Conservation (phyloP, 2,888 invertebrate genomes). For the Cacoxenus indagator region DNA sequence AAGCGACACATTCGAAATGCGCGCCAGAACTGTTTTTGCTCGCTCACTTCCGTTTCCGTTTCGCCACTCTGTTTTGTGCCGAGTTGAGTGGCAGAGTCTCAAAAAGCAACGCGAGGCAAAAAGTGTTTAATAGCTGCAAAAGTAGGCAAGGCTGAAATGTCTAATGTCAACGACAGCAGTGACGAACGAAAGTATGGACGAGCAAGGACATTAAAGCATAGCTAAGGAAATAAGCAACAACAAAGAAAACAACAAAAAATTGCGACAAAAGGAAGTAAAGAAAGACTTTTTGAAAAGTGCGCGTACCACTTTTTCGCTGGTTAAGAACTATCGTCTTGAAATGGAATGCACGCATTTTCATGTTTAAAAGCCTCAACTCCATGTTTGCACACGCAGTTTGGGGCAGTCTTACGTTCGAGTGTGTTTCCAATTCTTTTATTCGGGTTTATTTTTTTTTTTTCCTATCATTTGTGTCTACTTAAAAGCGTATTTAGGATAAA, state of each 20-base stretch:
- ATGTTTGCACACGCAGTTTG: constrained; percentile 39
- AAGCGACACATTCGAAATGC: not conserved
- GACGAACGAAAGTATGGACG: not conserved
- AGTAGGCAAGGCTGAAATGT: constrained; percentile 24
- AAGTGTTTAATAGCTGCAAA: constrained; percentile 49
- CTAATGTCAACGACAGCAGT: constrained; percentile 1
- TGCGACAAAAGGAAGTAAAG: not conserved
- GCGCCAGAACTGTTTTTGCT: not conserved
- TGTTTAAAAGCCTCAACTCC: constrained; percentile 64
- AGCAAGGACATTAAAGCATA: constrained; percentile 6
- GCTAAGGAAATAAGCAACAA: not conserved
- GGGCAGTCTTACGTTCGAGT: not conserved
- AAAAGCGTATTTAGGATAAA: no score
- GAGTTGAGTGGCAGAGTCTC: not conserved
- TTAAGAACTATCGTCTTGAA: constrained; percentile 32
- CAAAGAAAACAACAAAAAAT: not conserved
- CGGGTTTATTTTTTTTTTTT: no score
- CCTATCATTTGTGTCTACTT: no score
- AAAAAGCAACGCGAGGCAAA: constrained; percentile 35
- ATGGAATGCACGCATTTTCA: constrained; percentile 60
- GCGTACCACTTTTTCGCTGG: not conserved
- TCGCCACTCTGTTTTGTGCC: not conserved
- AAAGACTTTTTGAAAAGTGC: not conserved
- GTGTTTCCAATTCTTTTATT: constrained; percentile 27
- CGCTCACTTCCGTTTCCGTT: constrained; percentile 7